These are phyloP conservation scores for Sitodiplosis mosellana DNA, from an alignment of 1,140 invertebrate genomes.

Conservation along the genomic window DNA sequence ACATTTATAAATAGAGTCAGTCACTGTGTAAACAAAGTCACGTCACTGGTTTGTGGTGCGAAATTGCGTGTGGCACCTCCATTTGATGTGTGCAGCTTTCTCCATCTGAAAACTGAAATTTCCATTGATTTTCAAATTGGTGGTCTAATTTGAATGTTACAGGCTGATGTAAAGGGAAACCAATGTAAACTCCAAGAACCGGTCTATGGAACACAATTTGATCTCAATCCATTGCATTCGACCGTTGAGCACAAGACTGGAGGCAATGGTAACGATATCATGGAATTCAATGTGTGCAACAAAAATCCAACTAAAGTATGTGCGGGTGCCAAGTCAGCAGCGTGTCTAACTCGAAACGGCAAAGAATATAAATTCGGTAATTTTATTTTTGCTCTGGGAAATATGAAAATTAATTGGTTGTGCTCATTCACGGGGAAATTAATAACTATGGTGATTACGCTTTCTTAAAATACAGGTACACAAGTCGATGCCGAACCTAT, in stretches of 20 bases:
- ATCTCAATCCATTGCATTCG: slow-evolving; percentile 15
- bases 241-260: slow-evolving; percentile 14
- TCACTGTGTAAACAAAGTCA: background rate
- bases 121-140: background rate
- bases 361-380: slow-evolving; percentile 21
- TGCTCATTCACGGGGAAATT: too few relatives aligned
- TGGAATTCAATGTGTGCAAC: slow-evolving; percentile 21
- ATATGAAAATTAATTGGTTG: too few relatives aligned
- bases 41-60: background rate
- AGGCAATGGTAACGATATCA: slow-evolving; percentile 8
- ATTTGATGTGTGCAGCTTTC: too few relatives aligned
- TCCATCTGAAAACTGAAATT: too few relatives aligned
- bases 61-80: background rate
- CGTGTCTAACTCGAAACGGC: slow-evolving; percentile 13
- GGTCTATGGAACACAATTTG: slow-evolving; percentile 16
- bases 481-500: background rate
- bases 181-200: slow-evolving; percentile 13
- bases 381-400: background rate
- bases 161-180: background rate
- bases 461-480: background rate
- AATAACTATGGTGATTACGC: too few relatives aligned
- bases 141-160: background rate
- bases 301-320: slow-evolving; percentile 14
- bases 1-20: background rate
- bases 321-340: slow-evolving; percentile 14